A percentile compares a stretch with the other conserved stretches of the same genome.
phyloP scores from a whole-genome alignment of 2,888 invertebrate genomes.

The Brachyptera putata region DNA sequence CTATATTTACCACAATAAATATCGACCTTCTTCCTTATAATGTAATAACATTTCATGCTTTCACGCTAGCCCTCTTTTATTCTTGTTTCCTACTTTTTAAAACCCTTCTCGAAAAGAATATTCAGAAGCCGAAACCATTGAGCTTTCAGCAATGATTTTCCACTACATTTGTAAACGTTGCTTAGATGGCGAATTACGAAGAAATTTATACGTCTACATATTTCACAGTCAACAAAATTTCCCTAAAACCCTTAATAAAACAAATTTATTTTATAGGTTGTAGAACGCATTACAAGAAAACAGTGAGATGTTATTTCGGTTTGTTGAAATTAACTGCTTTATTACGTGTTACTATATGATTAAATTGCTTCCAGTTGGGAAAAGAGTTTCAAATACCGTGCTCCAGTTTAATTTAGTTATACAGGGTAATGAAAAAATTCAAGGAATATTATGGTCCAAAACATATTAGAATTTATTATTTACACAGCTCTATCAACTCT shows the following conservation, averaged over 20 bases:
- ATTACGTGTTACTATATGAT: too few relatives aligned
- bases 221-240: neutral
- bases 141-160: neutral
- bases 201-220: neutral
- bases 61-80: neutral
- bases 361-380: too few relatives aligned
- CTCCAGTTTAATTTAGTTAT: too few relatives aligned
- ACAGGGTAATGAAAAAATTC: too few relatives aligned
- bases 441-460: too few relatives aligned
- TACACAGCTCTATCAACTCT: too few relatives aligned
- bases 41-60: neutral
- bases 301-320: too few relatives aligned
- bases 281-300: too few relatives aligned
- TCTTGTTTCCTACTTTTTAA: slow-evolving; percentile 6
- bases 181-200: neutral
- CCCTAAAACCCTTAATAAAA: neutral
- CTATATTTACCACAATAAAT: too few relatives aligned
- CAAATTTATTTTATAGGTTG: neutral
- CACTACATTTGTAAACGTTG: neutral
- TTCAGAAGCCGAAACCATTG: neutral
- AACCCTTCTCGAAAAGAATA: neutral
- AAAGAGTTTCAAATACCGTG: too few relatives aligned
- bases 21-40: neutral
- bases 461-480: too few relatives aligned
- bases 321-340: too few relatives aligned